phyloP scores from a whole-genome alignment of 2,797 vertebrate species.

The Luscinia megarhynchos region DNA sequence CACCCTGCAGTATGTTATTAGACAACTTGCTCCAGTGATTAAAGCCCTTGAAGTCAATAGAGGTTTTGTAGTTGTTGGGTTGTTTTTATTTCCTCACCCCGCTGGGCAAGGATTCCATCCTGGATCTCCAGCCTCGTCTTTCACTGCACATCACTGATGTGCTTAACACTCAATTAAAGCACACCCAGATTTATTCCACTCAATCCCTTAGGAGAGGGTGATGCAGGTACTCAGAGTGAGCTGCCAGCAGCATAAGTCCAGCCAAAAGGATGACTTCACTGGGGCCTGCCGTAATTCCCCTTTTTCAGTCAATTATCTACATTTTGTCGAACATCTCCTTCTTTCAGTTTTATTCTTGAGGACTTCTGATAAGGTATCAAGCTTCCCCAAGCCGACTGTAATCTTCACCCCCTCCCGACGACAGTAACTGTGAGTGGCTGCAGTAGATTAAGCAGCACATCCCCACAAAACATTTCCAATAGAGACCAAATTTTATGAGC shows the following conservation, averaged over 20 bases:
- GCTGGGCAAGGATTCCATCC: not conserved
- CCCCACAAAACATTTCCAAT: slow-evolving; percentile 48
- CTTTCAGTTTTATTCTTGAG: slow-evolving; percentile 26
- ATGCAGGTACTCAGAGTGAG: not conserved
- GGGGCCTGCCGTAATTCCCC: not conserved
- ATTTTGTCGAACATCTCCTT: not conserved
- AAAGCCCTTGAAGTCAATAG: not conserved
- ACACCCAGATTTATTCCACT: slow-evolving; percentile 2
- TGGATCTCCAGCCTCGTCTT: not conserved
- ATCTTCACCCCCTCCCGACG: not conserved
- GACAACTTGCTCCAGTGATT: not conserved
- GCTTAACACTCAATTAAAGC: slow-evolving; percentile 9
- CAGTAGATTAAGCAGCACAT: slow-evolving; percentile 53
- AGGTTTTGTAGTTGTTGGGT: not conserved
- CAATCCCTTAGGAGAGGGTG: not conserved
- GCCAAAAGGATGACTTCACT: not conserved
- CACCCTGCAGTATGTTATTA: not conserved
- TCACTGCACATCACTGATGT: not conserved
- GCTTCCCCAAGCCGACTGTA: not conserved
- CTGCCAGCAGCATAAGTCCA: not conserved
- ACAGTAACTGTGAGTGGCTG: not conserved
- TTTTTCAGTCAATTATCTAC: not conserved
- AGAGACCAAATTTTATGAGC: slow-evolving; percentile 54
- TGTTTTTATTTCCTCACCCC: not conserved
- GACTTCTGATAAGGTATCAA: not conserved